Base-by-base conservation (phyloP, 2,888 invertebrate genomes). In the Thera britannica region DNA sequence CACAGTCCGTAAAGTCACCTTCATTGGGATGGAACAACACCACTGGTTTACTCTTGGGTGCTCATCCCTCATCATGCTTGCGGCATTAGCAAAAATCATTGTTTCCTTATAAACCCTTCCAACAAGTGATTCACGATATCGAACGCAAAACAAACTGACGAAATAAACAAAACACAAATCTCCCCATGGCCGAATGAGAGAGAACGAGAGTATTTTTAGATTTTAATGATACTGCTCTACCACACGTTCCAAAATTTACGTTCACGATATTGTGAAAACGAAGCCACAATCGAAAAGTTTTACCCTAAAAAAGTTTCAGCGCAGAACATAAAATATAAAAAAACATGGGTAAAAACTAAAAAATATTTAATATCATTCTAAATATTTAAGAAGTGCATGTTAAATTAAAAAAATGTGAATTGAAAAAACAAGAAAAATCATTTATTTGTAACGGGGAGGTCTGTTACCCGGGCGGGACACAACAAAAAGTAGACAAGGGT, bases 81-180 rank as follows among this genome's bases (percentile, higher is more conserved):
- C 69, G 3, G 69, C 69, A 11, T 70, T 70, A 23, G 66, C 65
- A 12, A 70, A 70, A 41, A 70, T 70, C 69, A 70, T 70, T 59
- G 46, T 62, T 57, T 49, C 12, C 2, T 48, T 3, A 7, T 56
- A 51, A 51, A 7, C 52, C 2, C 35, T 44, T 58, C 38, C 23
- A 23, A 60, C 62, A 46, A 51, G 54, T 51, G 41, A 55, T 11
- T 55, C 58, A 68, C 63, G 23, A 46, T 55, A 48, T 38, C 46
- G 51, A 52, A 62, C 44, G 46, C 69, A 63, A 63, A 63, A 57
- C 69, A 65, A 65, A 62, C 58, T 59, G 58, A 58, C 58, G 58
- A 38, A 44, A 61, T 55, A 36, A 54, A 58, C 56, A 35, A 44
- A 23, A 41, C 38, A 58, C 56, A 35, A 44, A 46, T 9, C 44